Percentiles rank a stretch among this genome's conserved stretches.
phyloP scores from a whole-genome alignment of 53 echinoderm and acorn worm species.

The Mesocentrotus franciscanus region DNA sequence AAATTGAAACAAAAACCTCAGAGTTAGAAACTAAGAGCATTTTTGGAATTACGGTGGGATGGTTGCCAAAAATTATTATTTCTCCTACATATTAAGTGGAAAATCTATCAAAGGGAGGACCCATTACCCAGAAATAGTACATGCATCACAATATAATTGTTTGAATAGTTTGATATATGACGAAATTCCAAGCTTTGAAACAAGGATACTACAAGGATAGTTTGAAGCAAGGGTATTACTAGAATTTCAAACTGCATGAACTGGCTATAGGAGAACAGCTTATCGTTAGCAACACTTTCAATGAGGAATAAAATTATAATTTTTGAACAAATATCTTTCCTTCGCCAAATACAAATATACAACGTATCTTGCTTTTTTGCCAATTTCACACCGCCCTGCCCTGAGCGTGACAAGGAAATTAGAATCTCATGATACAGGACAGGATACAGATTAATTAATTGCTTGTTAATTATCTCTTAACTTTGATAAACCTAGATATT shows the following conservation, averaged over 20 bases:
- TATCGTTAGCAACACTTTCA: background rate
- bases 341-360: background rate
- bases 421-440: background rate
- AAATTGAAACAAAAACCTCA: background rate
- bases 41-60: background rate
- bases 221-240: background rate
- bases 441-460: conserved; percentile 44
- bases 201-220: too few species aligned
- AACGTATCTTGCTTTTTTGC: background rate
- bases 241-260: background rate
- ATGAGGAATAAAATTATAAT: background rate
- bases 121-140: background rate
- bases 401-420: background rate
- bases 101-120: background rate
- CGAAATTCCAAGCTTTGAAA: too few species aligned
- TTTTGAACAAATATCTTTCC: background rate
- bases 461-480: background rate
- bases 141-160: too few species aligned
- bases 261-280: background rate
- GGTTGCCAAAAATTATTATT: background rate
- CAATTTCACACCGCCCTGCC: background rate
- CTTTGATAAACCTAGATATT: conserved; percentile 10
- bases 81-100: background rate
- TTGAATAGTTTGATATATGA: too few species aligned
- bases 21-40: background rate